Percentiles rank a stretch among this genome's conserved stretches.
phyloP scores from a whole-genome alignment of 30 jellyfish, hydroid and myxozoan species.

The Hydra vulgaris region DNA sequence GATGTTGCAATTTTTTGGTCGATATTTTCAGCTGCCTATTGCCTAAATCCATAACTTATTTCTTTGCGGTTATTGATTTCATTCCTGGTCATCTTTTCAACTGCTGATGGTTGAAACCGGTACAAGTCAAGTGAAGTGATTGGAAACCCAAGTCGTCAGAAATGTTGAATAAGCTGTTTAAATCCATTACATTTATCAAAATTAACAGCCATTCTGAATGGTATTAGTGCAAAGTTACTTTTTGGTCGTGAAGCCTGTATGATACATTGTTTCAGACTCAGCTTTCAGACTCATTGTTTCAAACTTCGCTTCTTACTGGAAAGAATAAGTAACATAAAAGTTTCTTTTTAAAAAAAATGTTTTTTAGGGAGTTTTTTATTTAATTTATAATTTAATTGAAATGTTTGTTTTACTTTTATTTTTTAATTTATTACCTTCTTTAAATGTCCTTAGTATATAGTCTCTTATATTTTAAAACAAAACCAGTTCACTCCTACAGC shows the following conservation, averaged over 20 bases:
- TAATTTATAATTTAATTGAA: conserved; percentile 30
- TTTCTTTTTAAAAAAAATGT: too few relatives aligned
- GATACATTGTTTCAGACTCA: too few relatives aligned
- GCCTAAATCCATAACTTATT: conserved; percentile 8
- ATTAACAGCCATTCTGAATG: neutral
- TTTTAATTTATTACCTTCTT: conserved; percentile 12
- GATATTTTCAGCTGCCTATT: conserved; percentile 42
- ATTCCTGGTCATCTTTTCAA: conserved; percentile 19
- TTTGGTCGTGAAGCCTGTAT: conserved; percentile 21
- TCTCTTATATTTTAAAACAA: conserved; percentile 44
- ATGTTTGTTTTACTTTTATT: conserved; percentile 17
- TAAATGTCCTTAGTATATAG: conserved; percentile 7
- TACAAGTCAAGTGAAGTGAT: conserved; percentile 15
- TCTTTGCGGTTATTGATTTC: neutral
- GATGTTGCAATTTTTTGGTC: conserved; percentile 31
- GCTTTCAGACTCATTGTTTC: too few relatives aligned
- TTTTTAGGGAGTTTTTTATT: too few relatives aligned
- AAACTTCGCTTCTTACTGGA: too few relatives aligned
- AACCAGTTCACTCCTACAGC: conserved; percentile 28
- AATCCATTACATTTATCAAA: too few relatives aligned
- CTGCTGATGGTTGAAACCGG: conserved; percentile 47
- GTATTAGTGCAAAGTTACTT: conserved; percentile 5
- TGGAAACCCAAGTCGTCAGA: conserved; percentile 17
- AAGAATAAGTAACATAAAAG: too few relatives aligned
- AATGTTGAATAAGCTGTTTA: too few relatives aligned